Evolutionary conservation across 2,797 vertebrate species (phyloP).

Genomic region (Benthosema pterotum): DNA sequence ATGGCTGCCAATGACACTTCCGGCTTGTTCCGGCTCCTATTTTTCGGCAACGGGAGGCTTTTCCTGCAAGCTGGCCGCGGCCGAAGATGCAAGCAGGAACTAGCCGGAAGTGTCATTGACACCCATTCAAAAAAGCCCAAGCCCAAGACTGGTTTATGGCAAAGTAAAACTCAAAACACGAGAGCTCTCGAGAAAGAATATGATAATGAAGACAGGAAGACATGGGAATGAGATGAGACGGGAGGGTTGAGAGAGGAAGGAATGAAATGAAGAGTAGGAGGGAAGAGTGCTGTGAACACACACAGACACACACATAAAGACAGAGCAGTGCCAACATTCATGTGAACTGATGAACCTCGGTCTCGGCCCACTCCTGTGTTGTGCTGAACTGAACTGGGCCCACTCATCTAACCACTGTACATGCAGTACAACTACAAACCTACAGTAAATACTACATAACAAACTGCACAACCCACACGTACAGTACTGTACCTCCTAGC

Average conservation of each 20-base stretch:
- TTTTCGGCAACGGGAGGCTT: too few species aligned
- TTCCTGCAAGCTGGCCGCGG: too few species aligned
- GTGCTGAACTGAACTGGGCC: conserved; percentile 44
- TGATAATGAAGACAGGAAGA: conserved; percentile 37
- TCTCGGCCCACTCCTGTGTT: conserved; percentile 49
- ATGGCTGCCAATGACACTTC: too few species aligned
- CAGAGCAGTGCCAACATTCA: conserved; percentile 78
- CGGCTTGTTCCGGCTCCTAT: too few species aligned
- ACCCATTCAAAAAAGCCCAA: too few species aligned
- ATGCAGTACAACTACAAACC: background rate
- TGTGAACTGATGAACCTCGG: conserved; percentile 84
- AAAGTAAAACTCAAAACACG: too few species aligned
- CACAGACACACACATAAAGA: conserved; percentile 1
- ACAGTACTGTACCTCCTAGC: too few species aligned
- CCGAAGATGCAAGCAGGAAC: too few species aligned
- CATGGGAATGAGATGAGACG: conserved; percentile 35
- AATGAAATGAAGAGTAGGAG: conserved; percentile 39
- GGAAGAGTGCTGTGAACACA: conserved; percentile 7
- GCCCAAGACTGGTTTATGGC: too few species aligned
- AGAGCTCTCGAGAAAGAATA: too few species aligned
- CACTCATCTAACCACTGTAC: conserved; percentile 45
- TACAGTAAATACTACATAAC: conserved; percentile 40
- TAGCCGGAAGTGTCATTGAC: too few species aligned
- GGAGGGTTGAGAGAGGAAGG: background rate
- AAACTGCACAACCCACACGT: conserved; percentile 21